These are phyloP conservation scores for Boleophthalmus pectinirostris DNA, from an alignment of 2,113 vertebrate genomes.

Conservation along the genomic window DNA sequence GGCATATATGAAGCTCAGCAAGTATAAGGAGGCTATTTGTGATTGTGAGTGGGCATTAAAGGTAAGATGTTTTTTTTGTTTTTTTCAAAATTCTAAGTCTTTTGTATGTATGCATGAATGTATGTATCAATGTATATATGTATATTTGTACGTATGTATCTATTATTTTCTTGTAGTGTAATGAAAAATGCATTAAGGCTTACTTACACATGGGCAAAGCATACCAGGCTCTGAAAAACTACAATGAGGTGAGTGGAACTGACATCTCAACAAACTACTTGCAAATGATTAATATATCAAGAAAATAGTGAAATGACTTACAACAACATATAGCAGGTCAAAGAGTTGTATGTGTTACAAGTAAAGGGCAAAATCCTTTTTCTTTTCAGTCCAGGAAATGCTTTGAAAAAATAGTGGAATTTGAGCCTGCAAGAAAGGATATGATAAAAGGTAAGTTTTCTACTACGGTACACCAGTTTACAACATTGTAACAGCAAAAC, in stretches of 20 bases:
- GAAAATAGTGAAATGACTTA: too few relatives aligned
- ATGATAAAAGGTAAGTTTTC: slow-evolving; percentile 71
- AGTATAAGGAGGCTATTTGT: slow-evolving; percentile 82
- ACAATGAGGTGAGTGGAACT: slow-evolving; percentile 76
- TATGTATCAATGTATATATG: too few relatives aligned
- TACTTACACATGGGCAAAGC: slow-evolving; percentile 90
- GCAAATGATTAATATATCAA: too few relatives aligned
- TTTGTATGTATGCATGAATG: too few relatives aligned
- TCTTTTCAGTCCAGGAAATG: slow-evolving; percentile 70
- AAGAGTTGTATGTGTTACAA: background rate
- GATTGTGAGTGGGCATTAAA: slow-evolving; percentile 94
- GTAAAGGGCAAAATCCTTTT: background rate
- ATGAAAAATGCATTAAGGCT: slow-evolving; percentile 85
- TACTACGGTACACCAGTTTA: background rate
- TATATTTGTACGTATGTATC: too few relatives aligned
- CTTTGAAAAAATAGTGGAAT: slow-evolving; percentile 72
- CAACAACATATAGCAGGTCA: too few relatives aligned
- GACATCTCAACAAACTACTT: background rate
- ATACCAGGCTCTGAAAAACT: slow-evolving; percentile 79
- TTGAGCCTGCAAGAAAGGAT: slow-evolving; percentile 62
- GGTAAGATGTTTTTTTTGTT: slow-evolving; percentile 78
- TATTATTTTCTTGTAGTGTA: slow-evolving; percentile 79
- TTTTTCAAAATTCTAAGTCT: background rate
- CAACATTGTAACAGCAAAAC: background rate
- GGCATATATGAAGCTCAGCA: slow-evolving; percentile 86